Evolutionary conservation across 2,113 vertebrate species (phyloP), one percentile per base, ranked within the genome.

Genomic region (Syngnathoides biaculeatus): DNA sequence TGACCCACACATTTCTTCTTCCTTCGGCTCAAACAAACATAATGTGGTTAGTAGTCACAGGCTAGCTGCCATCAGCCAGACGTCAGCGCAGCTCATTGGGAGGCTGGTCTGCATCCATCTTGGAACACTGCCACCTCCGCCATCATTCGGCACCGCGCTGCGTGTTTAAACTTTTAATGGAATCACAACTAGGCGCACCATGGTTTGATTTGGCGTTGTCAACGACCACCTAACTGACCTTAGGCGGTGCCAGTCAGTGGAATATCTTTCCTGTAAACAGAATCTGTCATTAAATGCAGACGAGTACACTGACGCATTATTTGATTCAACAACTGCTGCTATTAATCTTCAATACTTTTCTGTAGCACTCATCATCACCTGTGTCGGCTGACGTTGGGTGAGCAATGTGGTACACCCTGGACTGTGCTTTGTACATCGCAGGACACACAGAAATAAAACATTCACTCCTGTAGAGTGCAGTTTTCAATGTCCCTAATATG

Each of bases 91-190:
- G n/a, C 60, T 62, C 60, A 62, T 43, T 62, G 60, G 60, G 13
- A 62, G 40, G 60, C 60, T 62, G 39, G 39, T 43, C 39, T 0
- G 60, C 11, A 22, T 62, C 60, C n/a, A 43, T 42, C 60, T 43
- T 62, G 60, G 60, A 62, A 39, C 39, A 6, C 39, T n/a, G 39
- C 60, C 39, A 24, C 38, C 38, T 43, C 59, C 13, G 59, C 60
- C 60, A 62, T 62, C 60, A 62, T 39, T 40, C 9, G 57, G 30
- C 30, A 59, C 57, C 57, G 20, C 30, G 40, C 38, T 61, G 38
- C 58, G 40, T 62, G 39, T 42, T 62, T 24, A 62, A 62, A 62
- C 60, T 43, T 39, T 42, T 62, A 62, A 62, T 43, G 39, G n/a
- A 42, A 17, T 43, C 38, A 19, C 30, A 59, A 59, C 20, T 38